Percentiles rank a stretch among this genome's conserved stretches.
Conservation (phyloP, 1,140 invertebrate species). For the Drosophila watanabei region DNA sequence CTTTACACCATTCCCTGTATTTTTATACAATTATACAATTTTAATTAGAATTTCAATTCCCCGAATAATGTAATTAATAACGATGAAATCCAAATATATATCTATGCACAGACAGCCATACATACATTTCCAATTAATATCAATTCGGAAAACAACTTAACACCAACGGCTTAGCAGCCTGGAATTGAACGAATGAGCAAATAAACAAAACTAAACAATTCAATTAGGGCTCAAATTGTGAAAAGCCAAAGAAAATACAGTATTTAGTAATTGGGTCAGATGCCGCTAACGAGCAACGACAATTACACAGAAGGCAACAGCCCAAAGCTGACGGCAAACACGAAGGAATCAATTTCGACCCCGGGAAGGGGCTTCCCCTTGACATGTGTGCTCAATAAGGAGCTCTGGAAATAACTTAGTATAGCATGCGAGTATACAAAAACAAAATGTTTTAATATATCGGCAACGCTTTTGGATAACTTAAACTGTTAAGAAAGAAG, state of each 20-base stretch:
- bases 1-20: background rate
- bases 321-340: constrained; percentile 28
- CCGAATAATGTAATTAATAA: background rate
- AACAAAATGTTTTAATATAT: constrained; percentile 3
- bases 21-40: background rate
- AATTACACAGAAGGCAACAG: constrained; percentile 33
- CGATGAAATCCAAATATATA: background rate
- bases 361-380: background rate
- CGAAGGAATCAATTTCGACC: constrained; percentile 31
- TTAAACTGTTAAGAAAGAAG: background rate
- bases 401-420: background rate
- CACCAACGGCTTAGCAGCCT: background rate
- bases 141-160: constrained; percentile 33
- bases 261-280: constrained; percentile 49
- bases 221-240: constrained; percentile 46
- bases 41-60: background rate
- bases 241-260: constrained; percentile 32
- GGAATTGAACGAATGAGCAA: background rate
- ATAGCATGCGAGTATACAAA: too few species aligned
- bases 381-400: background rate
- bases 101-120: background rate
- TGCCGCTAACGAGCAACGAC: constrained; percentile 25
- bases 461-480: background rate
- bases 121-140: constrained; percentile 42
- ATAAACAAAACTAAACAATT: constrained; percentile 43